Evolutionary conservation across 2,113 vertebrate species (phyloP).

Genomic region (Mastomys coucha): DNA sequence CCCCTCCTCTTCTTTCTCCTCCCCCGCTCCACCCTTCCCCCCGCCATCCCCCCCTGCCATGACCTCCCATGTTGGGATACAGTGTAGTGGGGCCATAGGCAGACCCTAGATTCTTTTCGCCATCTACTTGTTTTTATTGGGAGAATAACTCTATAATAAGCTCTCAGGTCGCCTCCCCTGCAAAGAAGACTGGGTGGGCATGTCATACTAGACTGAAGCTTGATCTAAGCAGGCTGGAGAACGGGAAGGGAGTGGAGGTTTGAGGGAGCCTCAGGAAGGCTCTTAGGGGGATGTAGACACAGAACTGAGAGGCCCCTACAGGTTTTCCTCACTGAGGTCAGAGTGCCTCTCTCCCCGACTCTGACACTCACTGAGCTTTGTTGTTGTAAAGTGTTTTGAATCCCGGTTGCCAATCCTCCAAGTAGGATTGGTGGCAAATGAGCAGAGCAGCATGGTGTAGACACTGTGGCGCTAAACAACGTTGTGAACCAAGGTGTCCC

Average conservation of each 20-base stretch:
- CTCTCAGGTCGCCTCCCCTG: background rate
- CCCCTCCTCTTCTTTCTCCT: background rate
- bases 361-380: background rate
- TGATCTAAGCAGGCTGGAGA: background rate
- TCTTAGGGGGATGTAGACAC: background rate
- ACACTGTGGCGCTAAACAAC: background rate
- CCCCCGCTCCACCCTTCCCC: background rate
- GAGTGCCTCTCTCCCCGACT: background rate
- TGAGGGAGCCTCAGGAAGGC: background rate
- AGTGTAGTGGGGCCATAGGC: background rate
- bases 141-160: background rate
- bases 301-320: background rate
- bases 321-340: background rate
- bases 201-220: background rate
- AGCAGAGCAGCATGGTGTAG: background rate
- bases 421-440: background rate
- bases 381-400: background rate
- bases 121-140: background rate
- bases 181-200: background rate
- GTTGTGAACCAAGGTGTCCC: background rate
- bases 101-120: background rate
- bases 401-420: background rate
- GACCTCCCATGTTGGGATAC: fast-evolving
- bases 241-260: background rate
- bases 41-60: background rate